A percentile compares a stretch with the other conserved stretches of the same genome.
These are phyloP conservation scores for Aleiodes testaceus DNA, from an alignment of 2,888 invertebrate genomes.

Conservation along the genomic window DNA sequence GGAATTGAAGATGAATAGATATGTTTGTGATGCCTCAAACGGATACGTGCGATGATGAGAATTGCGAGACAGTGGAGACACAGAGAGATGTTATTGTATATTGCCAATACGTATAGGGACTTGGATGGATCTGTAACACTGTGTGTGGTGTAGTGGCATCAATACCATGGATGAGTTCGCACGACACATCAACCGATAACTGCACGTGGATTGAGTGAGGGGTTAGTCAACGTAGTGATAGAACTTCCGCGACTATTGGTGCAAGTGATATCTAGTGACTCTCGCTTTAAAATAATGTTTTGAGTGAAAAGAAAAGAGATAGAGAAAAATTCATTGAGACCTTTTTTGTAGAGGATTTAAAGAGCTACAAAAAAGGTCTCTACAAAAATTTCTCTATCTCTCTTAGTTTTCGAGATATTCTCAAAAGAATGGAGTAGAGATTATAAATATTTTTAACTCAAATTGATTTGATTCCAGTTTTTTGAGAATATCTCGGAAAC, in stretches of 20 bases:
- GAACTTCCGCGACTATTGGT: conserved; percentile 28
- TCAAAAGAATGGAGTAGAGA: no score
- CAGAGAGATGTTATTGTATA: conserved; percentile 2
- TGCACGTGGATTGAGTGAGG: conserved; percentile 17
- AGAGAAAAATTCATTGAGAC: no score
- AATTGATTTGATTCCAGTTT: no score
- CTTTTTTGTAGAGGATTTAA: no score
- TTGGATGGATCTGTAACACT: neutral
- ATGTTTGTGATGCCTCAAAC: conserved; percentile 30
- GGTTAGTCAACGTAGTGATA: conserved; percentile 22
- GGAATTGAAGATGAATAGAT: conserved; percentile 29
- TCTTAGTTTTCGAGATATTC: no score
- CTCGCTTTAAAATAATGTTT: conserved; percentile 6
- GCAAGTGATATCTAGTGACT: conserved; percentile 28
- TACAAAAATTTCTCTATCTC: no score
- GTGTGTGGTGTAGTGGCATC: conserved; percentile 7
- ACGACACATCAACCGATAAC: conserved; percentile 21
- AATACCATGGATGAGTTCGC: conserved; percentile 31
- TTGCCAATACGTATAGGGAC: conserved; percentile 24
- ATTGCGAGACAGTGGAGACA: conserved; percentile 23
- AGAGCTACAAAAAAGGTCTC: no score
- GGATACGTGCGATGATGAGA: conserved; percentile 35
- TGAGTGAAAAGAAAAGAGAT: no score
- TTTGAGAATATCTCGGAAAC: no score
- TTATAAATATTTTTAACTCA: no score